phyloP scores from a whole-genome alignment of 2,888 invertebrate genomes.

The Boloria selene region DNA sequence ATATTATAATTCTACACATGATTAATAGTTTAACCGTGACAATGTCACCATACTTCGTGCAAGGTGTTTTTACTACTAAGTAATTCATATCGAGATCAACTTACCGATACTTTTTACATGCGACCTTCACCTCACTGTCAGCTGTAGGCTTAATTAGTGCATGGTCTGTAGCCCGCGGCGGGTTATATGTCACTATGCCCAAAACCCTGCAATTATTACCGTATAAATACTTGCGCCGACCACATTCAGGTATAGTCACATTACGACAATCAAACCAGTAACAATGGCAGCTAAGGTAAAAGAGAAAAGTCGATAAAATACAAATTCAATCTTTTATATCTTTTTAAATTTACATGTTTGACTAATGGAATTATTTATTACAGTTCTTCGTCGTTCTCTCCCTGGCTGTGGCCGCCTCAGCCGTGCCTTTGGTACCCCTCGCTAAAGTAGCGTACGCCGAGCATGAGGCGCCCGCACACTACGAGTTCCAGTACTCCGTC shows the following conservation, averaged over 20 bases:
- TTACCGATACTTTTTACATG: slow-evolving; percentile 16
- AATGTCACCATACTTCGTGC: slow-evolving; percentile 6
- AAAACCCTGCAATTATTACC: slow-evolving; percentile 47
- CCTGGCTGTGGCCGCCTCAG: slow-evolving; percentile 53
- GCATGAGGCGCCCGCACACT: slow-evolving; percentile 65
- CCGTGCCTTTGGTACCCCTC: slow-evolving; percentile 48
- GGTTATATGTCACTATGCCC: slow-evolving; percentile 44
- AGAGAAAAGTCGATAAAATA: not conserved
- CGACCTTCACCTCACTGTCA: slow-evolving; percentile 57
- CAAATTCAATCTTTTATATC: not conserved
- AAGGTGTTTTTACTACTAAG: slow-evolving; percentile 16
- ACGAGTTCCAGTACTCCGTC: slow-evolving; percentile 73
- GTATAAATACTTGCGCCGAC: slow-evolving; percentile 64
- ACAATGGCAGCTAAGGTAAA: slow-evolving; percentile 71
- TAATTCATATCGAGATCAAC: slow-evolving; percentile 20
- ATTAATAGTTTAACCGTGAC: not conserved
- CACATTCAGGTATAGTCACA: slow-evolving; percentile 56
- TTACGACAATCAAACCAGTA: slow-evolving; percentile 53
- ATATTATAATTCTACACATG: not conserved
- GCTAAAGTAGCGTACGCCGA: slow-evolving; percentile 63
- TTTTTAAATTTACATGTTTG: not conserved
- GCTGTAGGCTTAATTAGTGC: slow-evolving; percentile 47
- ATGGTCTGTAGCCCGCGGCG: slow-evolving; percentile 43
- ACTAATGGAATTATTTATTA: slow-evolving; percentile 1
- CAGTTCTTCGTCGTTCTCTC: slow-evolving; percentile 54